Base-by-base conservation (phyloP, 2,888 invertebrate genomes). In the Pollenia angustigena region DNA sequence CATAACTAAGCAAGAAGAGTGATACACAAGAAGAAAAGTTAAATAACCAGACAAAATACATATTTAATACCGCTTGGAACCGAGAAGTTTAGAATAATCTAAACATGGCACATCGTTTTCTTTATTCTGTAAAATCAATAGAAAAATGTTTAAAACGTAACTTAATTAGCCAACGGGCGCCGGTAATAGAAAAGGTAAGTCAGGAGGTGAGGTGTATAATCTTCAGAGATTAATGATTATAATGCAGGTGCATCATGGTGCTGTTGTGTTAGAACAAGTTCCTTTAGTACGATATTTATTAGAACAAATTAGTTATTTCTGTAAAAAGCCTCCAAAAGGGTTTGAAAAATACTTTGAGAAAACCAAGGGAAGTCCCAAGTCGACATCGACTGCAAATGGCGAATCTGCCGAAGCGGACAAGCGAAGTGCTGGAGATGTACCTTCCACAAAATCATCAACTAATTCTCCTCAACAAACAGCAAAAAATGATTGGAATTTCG, bases 331-430 rank as follows among this genome's bases (percentile, higher is more conserved):
- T 14, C 98, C 98, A 0, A 98, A 98, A 93, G 98, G 98, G 1
- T 98, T 98, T 93, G 98, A 98, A 92, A 98, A 98, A 91, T 98
- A 97, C 93, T 98, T 97, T 90, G 95, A 96, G 91, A 96, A 96
- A 10, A 95, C 95, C 4, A 89, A 89, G 44, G 40, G 74, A n/a
- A 76, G 58, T 14, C 92, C 93, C 88, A 93, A 94, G 72, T 81
- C 89, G 72, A 52, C 89, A 44, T 84, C 91, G 2, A 16, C 54
- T 11, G 91, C 92, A 72, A 87, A 90, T 11, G 90, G 88, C 44
- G 90, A 91, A 64, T 94, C 94, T 90, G 93, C 93, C 90, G 93
- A 92, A 8, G 56, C 87, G 23, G 88, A 79, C 1, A 89, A 85
- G 16, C 87, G 88, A 14, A 88, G 89, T 81, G 88, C 68, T 8